Conservation (phyloP, 2,797 vertebrate genomes). For the Acanthurus lineatus region DNA sequence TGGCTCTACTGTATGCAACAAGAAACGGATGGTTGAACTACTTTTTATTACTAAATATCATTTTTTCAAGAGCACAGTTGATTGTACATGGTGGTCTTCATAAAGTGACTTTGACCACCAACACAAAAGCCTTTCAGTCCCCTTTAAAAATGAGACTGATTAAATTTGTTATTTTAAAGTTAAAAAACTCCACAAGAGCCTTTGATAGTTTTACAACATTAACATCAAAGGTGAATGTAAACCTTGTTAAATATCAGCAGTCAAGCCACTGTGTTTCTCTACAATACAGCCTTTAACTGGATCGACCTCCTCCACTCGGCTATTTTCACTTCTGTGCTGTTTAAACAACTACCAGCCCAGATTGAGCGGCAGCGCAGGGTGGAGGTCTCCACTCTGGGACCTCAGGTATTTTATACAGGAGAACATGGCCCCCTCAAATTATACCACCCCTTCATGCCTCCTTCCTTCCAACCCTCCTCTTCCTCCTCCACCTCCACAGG, state of each 20-base stretch:
- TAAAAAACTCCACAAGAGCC: neutral
- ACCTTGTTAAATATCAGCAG: neutral
- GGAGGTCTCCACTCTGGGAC: conserved; percentile 59
- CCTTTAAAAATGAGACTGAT: neutral
- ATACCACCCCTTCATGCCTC: conserved; percentile 31
- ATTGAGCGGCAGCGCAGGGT: conserved; percentile 40
- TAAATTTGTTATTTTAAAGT: neutral
- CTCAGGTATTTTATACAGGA: conserved; percentile 64
- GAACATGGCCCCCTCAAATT: conserved; percentile 55
- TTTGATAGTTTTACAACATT: conserved; percentile 1
- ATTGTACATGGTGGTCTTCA: neutral
- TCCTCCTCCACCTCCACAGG: neutral
- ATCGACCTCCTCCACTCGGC: neutral
- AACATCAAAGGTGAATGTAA: neutral
- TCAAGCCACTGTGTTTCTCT: neutral
- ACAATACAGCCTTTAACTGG: conserved; percentile 10
- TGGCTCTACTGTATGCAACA: too few relatives aligned
- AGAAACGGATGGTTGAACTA: too few relatives aligned
- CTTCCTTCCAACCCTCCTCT: conserved; percentile 36
- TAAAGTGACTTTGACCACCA: neutral
- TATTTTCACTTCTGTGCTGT: conserved; percentile 28
- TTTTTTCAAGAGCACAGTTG: neutral
- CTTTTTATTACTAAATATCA: too few relatives aligned
- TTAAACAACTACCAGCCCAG: conserved; percentile 12
- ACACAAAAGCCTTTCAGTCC: neutral